A percentile compares a stretch with the other conserved stretches of the same genome.
These are phyloP conservation scores for Lasioglossum baleicum DNA, from an alignment of 1,140 invertebrate genomes.

Conservation along the genomic window DNA sequence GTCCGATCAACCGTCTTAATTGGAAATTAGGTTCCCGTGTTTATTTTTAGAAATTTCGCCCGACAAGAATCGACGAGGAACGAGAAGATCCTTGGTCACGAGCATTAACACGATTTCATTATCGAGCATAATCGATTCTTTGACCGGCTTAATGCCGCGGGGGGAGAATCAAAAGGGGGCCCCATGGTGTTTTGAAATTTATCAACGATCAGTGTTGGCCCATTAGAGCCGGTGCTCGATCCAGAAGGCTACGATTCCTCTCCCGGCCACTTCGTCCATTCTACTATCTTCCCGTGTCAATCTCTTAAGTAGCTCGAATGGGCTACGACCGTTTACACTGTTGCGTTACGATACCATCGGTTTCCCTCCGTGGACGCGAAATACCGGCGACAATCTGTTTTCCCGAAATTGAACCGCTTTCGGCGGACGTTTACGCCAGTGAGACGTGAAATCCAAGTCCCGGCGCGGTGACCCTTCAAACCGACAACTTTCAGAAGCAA, in stretches of 20 bases:
- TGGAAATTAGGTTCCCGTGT: not conserved
- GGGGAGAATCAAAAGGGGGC: constrained; percentile 50
- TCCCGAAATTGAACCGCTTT: not conserved
- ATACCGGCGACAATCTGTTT: constrained; percentile 33
- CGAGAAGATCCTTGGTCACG: not conserved
- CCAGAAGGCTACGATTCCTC: constrained; percentile 41
- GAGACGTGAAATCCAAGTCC: not conserved
- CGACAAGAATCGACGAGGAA: not conserved
- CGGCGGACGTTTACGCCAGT: not conserved
- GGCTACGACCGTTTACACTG: constrained; percentile 54
- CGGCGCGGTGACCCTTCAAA: not conserved
- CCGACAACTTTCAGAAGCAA: not conserved
- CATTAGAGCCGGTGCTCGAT: constrained; percentile 57
- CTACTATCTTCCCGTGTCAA: constrained; percentile 64
- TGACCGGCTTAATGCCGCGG: constrained; percentile 52
- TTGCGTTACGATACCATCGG: constrained; percentile 52
- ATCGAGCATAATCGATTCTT: constrained; percentile 48
- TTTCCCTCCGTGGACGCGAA: constrained; percentile 32
- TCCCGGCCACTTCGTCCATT: constrained; percentile 54
- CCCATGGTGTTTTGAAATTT: constrained; percentile 61
- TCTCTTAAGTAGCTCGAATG: constrained; percentile 65
- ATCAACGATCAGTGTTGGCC: constrained; percentile 65
- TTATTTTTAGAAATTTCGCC: not conserved
- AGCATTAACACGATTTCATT: constrained; percentile 46
- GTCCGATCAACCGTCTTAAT: not conserved